Evolutionary conservation across 2,113 vertebrate species (phyloP), one percentile per base, ranked within the genome.

Genomic region (Dipodomys merriami): DNA sequence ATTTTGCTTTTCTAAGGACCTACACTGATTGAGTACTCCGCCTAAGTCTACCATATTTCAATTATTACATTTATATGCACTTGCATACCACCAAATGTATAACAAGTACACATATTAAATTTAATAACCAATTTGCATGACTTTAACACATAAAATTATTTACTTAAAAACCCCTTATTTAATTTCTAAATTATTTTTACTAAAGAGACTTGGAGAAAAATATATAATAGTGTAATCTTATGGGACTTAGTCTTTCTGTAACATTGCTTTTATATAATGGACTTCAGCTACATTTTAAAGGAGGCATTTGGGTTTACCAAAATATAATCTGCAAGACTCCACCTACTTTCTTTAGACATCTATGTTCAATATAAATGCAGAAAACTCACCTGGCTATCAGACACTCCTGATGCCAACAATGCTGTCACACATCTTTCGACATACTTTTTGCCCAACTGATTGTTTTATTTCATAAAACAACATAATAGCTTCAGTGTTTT

Each of bases 401-500:
- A 72, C 33, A 88, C n/a, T 65, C 35, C 71, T 22, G 46, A 72
- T 88, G 74, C 82, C 23, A 91, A 86, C 44, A 80, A 81, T 11
- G 2, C 87, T 73, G 82, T 64, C 74, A 91, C 80, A 85, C 60
- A 27, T 80, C 67, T 57, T 49, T 57, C 57, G 35, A 97, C 73
- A 94, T 20, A 89, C 30, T 86, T 95, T 87, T 81, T 95, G 69
- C 39, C 68, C 93, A 95, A 80, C 67, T 76, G 90, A 97, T 93
- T 95, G 93, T 44, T 97, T 97, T 83, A 95, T 88, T 78, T 95
- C 85, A 78, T 53, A 95, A 72, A 89, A 64, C 53, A 82, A 86
- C 10, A 7, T 94, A 83, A 69, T 53, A 92, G 87, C 86, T 82
- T 88, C 67, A 39, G 49, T 83, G 80, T 97, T 96, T 96, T 97